Evolutionary conservation across 2,888 invertebrate species (phyloP).

Genomic region (Noctua pronuba): DNA sequence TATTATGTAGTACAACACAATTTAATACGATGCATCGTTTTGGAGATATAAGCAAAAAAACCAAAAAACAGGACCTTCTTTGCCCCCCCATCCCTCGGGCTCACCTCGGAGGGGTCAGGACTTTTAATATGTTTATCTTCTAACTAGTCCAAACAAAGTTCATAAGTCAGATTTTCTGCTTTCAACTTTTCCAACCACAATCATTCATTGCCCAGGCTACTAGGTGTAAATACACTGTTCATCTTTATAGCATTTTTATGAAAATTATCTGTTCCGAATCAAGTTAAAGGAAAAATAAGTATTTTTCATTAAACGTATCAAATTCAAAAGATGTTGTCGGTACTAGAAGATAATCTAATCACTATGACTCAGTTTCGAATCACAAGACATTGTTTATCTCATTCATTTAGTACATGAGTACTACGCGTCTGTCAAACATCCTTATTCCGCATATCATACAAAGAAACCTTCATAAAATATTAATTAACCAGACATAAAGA

Average conservation of each 20-base stretch:
- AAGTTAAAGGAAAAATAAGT: not conserved
- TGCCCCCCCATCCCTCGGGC: no score
- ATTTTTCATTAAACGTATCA: slow-evolving; percentile 1
- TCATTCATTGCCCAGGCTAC: no score
- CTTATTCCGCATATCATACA: slow-evolving; percentile 24
- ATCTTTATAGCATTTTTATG: not conserved
- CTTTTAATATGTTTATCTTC: no score
- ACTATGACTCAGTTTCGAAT: slow-evolving; percentile 3
- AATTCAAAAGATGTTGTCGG: not conserved
- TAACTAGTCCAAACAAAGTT: no score
- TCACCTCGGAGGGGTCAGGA: no score
- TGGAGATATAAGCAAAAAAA: no score
- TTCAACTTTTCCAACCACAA: no score
- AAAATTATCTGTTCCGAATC: not conserved
- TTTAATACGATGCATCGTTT: no score
- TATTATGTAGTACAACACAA: no score
- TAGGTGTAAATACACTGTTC: not conserved
- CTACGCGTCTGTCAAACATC: slow-evolving; percentile 13
- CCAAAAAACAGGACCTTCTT: no score
- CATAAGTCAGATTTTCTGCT: no score
- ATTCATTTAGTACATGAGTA: slow-evolving; percentile 1
- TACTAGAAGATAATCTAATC: slow-evolving; percentile 2
- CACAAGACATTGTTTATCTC: slow-evolving; percentile 22
- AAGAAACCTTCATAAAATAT: slow-evolving; percentile 45
- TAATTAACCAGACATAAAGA: slow-evolving; percentile 41